Percentiles rank a stretch among this genome's conserved stretches.
These are phyloP conservation scores for Antrozous pallidus DNA, from an alignment of 2,797 vertebrate genomes.

Conservation along the genomic window DNA sequence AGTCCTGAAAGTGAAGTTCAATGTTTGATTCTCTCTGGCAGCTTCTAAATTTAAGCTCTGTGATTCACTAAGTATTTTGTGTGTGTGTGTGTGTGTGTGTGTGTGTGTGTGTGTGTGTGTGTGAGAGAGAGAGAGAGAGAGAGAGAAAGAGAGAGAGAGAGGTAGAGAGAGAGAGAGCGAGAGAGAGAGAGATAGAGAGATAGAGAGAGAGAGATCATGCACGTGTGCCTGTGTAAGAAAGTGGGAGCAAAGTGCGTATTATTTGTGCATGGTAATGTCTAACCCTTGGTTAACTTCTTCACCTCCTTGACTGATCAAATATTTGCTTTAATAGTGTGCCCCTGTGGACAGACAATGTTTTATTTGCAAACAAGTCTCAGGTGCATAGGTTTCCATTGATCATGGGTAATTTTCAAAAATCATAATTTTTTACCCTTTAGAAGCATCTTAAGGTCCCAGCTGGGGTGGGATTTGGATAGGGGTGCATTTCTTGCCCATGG, in stretches of 20 bases:
- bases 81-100: background rate
- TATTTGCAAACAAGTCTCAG: slow-evolving; percentile 6
- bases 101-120: background rate
- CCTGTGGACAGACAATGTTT: background rate
- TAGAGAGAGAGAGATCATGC: too few relatives aligned
- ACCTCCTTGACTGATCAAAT: background rate
- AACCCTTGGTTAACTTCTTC: background rate
- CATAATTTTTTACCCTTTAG: slow-evolving; percentile 26
- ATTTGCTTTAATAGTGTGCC: background rate
- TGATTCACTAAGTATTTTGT: slow-evolving; percentile 2
- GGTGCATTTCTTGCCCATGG: slow-evolving; percentile 48
- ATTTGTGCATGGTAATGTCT: background rate
- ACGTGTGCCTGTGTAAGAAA: background rate
- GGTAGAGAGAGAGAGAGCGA: too few relatives aligned
- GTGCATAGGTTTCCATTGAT: background rate
- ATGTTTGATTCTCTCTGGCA: background rate
- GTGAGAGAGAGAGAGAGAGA: too few relatives aligned
- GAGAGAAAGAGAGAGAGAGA: too few relatives aligned
- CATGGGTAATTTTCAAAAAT: slow-evolving; percentile 33
- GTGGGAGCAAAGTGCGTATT: background rate
- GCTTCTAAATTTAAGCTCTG: slow-evolving; percentile 40
- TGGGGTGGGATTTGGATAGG: slow-evolving; percentile 54
- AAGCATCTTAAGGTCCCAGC: slow-evolving; percentile 49
- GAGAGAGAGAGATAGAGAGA: too few relatives aligned
- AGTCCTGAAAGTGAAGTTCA: slow-evolving; percentile 41